Percentiles rank a stretch among this genome's conserved stretches.
Conservation (phyloP, 2,113 vertebrate species). For the Heliornis fulica region DNA sequence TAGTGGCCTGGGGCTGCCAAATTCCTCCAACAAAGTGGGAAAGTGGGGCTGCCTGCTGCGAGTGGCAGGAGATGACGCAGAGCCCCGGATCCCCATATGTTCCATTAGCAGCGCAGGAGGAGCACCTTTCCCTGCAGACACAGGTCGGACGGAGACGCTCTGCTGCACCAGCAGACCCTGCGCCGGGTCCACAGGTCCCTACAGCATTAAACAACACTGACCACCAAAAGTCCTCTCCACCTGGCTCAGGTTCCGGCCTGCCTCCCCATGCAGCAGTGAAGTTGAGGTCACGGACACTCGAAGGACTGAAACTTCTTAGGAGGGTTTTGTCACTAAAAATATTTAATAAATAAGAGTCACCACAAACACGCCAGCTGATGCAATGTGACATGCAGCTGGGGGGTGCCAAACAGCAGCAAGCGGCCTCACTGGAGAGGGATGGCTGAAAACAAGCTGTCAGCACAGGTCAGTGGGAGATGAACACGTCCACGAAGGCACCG, state of each 20-base stretch:
- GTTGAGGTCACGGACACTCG: background rate
- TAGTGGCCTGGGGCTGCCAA: background rate
- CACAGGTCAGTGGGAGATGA: background rate
- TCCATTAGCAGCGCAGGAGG: background rate
- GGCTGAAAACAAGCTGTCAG: slow-evolving; percentile 14
- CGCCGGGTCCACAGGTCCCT: background rate
- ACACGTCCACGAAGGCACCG: background rate
- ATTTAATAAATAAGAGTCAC: background rate
- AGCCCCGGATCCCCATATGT: background rate
- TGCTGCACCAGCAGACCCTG: accelerated
- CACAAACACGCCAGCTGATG: accelerated
- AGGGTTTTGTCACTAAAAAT: background rate
- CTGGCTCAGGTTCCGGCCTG: background rate
- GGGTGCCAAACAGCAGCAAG: background rate
- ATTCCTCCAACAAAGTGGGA: background rate
- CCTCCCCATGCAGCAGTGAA: accelerated
- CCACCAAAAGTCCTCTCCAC: background rate
- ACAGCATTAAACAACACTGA: accelerated
- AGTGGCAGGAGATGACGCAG: background rate
- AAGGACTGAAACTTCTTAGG: background rate
- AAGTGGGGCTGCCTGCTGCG: background rate
- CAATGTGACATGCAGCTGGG: slow-evolving; percentile 39
- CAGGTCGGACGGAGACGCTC: background rate
- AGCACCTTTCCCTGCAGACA: background rate
- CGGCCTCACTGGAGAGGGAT: background rate